Evolutionary conservation across 2,888 invertebrate genomes (phyloP), one percentile per base, ranked within the genome.

Genomic region (Cetonia aurata): DNA sequence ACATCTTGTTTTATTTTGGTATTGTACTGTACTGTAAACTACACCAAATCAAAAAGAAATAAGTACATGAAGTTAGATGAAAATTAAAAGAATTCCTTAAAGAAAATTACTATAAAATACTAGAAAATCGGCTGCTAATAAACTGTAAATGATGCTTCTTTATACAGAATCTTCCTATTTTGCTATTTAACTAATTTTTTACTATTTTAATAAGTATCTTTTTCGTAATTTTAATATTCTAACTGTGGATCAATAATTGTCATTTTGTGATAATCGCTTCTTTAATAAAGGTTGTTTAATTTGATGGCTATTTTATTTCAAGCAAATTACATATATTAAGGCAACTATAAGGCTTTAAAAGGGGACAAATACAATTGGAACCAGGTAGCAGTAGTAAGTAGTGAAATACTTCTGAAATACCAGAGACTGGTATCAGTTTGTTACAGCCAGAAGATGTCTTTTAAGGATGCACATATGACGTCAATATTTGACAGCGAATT

Each of bases 251-350:
- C 73, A 74, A 74, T 78, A 83, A 83, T 83, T 84, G 85, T 84
- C 84, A 84, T 83, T 83, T 83, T 85, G 85, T 85, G 85, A 85
- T 85, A 85, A 85, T 84, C 83, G 84, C 84, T 85, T 85, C 83
- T 82, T 83, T 82, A 84, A 84, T 84, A 84, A 85, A 84, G 78
- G 81, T 83, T 83, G 82, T 84, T 85, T 83, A 83, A 83, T 84
- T 71, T 71, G 62, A 60, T 46, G 12, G 17, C 13, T 25, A 46
- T 55, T 9, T 60, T 42, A 60, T 42, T 52, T 52, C 25, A 37
- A 37, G 37, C 10, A 6, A 33, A 33, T 6, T 33, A 33, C 33
- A 33, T n/a, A n/a, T n/a, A n/a, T n/a, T n/a, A n/a, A n/a, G n/a
- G n/a, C n/a, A n/a, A n/a, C n/a, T n/a, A n/a, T n/a, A n/a, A n/a